phyloP scores from a whole-genome alignment of 2,113 vertebrate genomes.

The Dasyornis broadbenti region DNA sequence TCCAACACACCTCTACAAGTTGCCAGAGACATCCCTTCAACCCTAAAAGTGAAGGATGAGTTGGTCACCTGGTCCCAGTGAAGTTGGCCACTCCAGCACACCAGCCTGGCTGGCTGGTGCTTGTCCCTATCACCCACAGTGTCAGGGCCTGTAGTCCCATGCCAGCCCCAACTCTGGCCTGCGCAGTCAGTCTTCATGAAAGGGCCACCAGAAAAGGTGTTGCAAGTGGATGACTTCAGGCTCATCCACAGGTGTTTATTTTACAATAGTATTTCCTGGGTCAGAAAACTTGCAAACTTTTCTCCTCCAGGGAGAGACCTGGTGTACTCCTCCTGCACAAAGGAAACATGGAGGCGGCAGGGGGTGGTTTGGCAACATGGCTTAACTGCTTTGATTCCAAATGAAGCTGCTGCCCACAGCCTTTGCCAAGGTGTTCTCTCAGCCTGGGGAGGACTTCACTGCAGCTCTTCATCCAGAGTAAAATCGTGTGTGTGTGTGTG shows the following conservation, averaged over 20 bases:
- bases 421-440: too few species aligned
- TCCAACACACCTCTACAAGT: rapidly evolving
- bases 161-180: rapidly evolving
- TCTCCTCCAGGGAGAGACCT: background rate
- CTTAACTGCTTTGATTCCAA: background rate
- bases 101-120: rapidly evolving
- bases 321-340: rapidly evolving
- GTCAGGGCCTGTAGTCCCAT: rapidly evolving
- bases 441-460: background rate
- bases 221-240: background rate
- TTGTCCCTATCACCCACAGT: rapidly evolving
- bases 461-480: background rate
- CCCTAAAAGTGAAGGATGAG: rapidly evolving
- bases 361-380: rapidly evolving
- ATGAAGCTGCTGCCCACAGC: background rate
- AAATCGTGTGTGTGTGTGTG: rapidly evolving
- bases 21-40: rapidly evolving
- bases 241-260: background rate
- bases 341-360: rapidly evolving
- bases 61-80: rapidly evolving
- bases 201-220: background rate
- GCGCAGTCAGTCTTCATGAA: rapidly evolving
- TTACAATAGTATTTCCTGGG: background rate
- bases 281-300: background rate
- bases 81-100: rapidly evolving